Percentiles rank a stretch among this genome's conserved stretches.
phyloP scores from a whole-genome alignment of 2,113 vertebrate genomes.

The Chaetops frenatus region DNA sequence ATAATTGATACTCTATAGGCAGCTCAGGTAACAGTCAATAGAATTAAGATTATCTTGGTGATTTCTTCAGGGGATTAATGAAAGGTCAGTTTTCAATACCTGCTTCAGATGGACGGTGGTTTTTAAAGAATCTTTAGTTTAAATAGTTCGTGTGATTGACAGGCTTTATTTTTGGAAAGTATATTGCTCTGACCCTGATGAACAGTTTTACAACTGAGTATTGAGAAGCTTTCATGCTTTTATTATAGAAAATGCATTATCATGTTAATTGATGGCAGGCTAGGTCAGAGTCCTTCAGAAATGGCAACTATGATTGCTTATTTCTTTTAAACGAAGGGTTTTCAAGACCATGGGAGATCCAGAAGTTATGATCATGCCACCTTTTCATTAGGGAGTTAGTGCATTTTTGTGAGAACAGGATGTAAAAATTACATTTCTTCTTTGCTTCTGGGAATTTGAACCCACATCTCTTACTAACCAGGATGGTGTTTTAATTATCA shows the following conservation, averaged over 20 bases:
- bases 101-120: not conserved
- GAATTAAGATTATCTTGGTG: not conserved
- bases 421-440: not conserved
- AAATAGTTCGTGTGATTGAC: not conserved
- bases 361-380: not conserved
- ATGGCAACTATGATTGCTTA: not conserved
- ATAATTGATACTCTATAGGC: not conserved
- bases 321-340: not conserved
- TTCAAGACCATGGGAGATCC: not conserved
- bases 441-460: not conserved
- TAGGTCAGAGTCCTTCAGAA: not conserved
- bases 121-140: not conserved
- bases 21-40: constrained; percentile 5
- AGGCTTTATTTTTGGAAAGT: not conserved
- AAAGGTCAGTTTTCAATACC: not conserved
- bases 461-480: not conserved
- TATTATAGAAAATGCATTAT: not conserved
- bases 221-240: not conserved
- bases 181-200: not conserved
- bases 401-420: not conserved
- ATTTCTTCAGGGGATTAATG: not conserved
- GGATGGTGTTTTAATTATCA: not conserved
- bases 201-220: not conserved
- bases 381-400: not conserved
- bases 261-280: not conserved